phyloP scores from a whole-genome alignment of 2,113 vertebrate genomes.

The Bufo gargarizans region DNA sequence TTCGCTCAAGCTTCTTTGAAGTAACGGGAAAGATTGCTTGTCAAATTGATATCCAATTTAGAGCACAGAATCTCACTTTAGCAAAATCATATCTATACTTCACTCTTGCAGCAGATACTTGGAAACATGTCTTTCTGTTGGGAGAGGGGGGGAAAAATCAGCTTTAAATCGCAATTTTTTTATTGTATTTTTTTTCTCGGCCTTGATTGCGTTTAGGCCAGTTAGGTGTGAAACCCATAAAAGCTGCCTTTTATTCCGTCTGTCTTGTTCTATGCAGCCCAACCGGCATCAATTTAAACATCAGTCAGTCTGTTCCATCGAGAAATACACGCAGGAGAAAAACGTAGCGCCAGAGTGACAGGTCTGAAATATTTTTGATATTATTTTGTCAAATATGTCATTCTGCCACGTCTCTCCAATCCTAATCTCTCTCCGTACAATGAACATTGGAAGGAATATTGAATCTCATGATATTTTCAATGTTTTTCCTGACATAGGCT shows the following conservation, averaged over 20 bases:
- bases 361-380: conserved; percentile 50
- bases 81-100: conserved; percentile 56
- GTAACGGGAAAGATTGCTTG: conserved; percentile 57
- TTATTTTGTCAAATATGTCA: conserved; percentile 55
- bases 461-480: conserved; percentile 18
- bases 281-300: conserved; percentile 42
- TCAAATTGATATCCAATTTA: conserved; percentile 59
- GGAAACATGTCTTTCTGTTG: conserved; percentile 28
- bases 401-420: not conserved
- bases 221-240: conserved; percentile 49
- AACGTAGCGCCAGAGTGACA: not conserved
- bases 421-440: conserved; percentile 19
- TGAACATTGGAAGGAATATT: conserved; percentile 25
- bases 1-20: conserved; percentile 54
- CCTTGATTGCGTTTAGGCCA: conserved; percentile 32
- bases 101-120: conserved; percentile 42
- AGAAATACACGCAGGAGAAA: conserved; percentile 8
- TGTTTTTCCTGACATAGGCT: not conserved
- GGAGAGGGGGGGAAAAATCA: not conserved
- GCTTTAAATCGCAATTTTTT: conserved; percentile 45
- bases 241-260: conserved; percentile 7
- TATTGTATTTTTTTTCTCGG: conserved; percentile 29
- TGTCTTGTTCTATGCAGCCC: not conserved
- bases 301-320: conserved; percentile 38
- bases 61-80: conserved; percentile 49